Evolutionary conservation across 92 coral and sea anemone species (phyloP).

Genomic region (Montipora capitata): DNA sequence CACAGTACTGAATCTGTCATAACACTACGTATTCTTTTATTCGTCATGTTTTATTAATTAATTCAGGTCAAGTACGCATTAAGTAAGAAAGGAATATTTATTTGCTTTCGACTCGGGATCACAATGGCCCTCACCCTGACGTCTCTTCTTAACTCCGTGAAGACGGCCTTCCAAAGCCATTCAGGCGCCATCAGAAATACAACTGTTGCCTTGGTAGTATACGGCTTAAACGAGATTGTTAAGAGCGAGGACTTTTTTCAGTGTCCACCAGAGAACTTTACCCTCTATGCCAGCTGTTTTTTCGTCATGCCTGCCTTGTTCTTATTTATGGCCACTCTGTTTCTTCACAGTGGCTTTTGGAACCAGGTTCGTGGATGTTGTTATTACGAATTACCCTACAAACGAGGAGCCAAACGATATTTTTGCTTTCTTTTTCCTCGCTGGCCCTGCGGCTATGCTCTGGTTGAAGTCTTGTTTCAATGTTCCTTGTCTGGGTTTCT

Average conservation of each 20-base stretch:
- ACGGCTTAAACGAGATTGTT: slow-evolving; percentile 80
- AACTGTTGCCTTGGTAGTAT: slow-evolving; percentile 72
- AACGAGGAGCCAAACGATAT: slow-evolving; percentile 48
- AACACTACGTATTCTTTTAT: too few species aligned
- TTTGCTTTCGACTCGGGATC: not conserved
- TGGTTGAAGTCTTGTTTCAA: slow-evolving; percentile 56
- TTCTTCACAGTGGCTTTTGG: slow-evolving; percentile 81
- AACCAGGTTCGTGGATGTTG: slow-evolving; percentile 80
- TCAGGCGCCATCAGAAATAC: slow-evolving; percentile 72
- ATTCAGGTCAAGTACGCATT: not conserved
- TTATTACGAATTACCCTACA: slow-evolving; percentile 63
- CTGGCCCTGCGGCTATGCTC: slow-evolving; percentile 83
- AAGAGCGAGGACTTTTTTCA: slow-evolving; percentile 77
- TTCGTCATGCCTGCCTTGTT: slow-evolving; percentile 76
- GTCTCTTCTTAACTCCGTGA: slow-evolving; percentile 76
- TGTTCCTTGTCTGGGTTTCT: slow-evolving; percentile 69
- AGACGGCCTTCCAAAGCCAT: slow-evolving; percentile 73
- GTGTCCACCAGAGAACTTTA: slow-evolving; percentile 74
- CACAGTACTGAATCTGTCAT: too few species aligned
- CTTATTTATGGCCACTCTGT: slow-evolving; percentile 67
- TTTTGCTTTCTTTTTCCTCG: slow-evolving; percentile 82
- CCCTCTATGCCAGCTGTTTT: slow-evolving; percentile 74
- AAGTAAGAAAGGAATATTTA: slow-evolving; percentile 1
- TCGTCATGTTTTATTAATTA: not conserved
- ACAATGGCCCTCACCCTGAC: slow-evolving; percentile 80